phyloP scores from a whole-genome alignment of 2,888 invertebrate genomes.

The Nymphalis polychloros region DNA sequence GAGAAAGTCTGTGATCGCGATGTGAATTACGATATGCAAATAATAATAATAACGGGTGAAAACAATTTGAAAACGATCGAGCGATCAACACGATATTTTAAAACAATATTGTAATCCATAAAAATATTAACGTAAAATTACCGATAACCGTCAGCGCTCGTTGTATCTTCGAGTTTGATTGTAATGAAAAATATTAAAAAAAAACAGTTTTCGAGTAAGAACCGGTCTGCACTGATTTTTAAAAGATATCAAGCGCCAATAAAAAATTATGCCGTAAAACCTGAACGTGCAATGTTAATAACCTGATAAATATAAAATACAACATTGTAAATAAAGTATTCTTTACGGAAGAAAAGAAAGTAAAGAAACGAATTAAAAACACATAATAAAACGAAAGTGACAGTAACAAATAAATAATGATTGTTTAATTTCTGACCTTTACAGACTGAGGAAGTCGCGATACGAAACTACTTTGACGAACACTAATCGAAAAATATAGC shows the following conservation, averaged over 20 bases:
- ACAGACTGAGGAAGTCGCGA: no score
- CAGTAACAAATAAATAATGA: not conserved
- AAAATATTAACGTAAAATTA: no score
- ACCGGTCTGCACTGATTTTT: slow-evolving; percentile 21
- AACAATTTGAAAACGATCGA: slow-evolving; percentile 1
- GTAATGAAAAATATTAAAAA: slow-evolving; percentile 4
- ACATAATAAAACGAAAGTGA: not conserved
- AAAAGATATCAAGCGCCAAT: slow-evolving; percentile 13
- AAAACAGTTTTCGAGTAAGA: slow-evolving; percentile 22
- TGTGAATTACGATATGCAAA: slow-evolving; percentile 8
- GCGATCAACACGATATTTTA: no score
- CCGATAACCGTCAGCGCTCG: slow-evolving; percentile 12
- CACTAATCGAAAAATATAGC: not conserved
- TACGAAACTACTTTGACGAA: not conserved
- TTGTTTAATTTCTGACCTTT: slow-evolving; percentile 4
- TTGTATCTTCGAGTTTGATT: slow-evolving; percentile 12
- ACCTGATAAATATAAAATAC: not conserved
- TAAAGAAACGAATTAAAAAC: not conserved
- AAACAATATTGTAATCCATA: no score
- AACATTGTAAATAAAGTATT: not conserved
- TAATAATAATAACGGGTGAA: not conserved
- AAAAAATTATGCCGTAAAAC: slow-evolving; percentile 9
- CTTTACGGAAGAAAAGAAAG: not conserved
- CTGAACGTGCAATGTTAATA: slow-evolving; percentile 11
- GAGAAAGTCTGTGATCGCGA: slow-evolving; percentile 18